Evolutionary conservation across 2,888 invertebrate genomes (phyloP), one percentile per base, ranked within the genome.

Genomic region (Prosopocoilus inquinatus): DNA sequence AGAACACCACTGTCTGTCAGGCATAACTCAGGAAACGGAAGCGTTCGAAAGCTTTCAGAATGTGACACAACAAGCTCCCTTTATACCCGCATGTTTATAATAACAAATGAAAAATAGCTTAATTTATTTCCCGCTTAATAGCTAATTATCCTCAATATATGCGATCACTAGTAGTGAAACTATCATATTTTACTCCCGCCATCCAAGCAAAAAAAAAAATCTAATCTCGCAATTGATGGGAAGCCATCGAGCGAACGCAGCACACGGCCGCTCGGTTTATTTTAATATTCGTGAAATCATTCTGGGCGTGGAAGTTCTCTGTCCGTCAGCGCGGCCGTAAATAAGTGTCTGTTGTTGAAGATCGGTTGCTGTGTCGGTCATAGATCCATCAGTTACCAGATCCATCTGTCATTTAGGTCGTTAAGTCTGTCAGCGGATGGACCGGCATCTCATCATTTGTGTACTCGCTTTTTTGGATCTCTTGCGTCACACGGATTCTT

Each of bases 401-500:
- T 70, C 69, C 67, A 71, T 73, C 70, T 70, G 69, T 71, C 72
- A 71, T 60, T 62, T 57, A 55, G 66, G 59, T 67, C 67, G 66
- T 69, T 68, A 66, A 57, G 64, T 69, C 67, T 62, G 59, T 71
- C 69, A 66, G 58, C 64, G 53, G 38, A 52, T 43, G 58, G 59
- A 52, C 59, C 66, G 66, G 67, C 62, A 57, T 60, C 63, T 64
- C 64, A 57, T 65, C 66, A 28, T 28, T 28, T 28, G 20, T 28
- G 20, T 28, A 28, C 20, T 28, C 20, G 20, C 5, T 28, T 28
- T 28, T 28, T 28, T 28, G 5, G 20, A 28, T 28, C 7, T 28
- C 20, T 28, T 28, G 20, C 20, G 20, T 28, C 20, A 28, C 20
- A 28, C 20, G 20, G 20, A 28, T 28, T 28, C 20, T 28, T 28